A percentile compares a stretch with the other conserved stretches of the same genome.
Evolutionary conservation across 2,888 invertebrate species (phyloP).

Genomic region (Capitulum mitella): DNA sequence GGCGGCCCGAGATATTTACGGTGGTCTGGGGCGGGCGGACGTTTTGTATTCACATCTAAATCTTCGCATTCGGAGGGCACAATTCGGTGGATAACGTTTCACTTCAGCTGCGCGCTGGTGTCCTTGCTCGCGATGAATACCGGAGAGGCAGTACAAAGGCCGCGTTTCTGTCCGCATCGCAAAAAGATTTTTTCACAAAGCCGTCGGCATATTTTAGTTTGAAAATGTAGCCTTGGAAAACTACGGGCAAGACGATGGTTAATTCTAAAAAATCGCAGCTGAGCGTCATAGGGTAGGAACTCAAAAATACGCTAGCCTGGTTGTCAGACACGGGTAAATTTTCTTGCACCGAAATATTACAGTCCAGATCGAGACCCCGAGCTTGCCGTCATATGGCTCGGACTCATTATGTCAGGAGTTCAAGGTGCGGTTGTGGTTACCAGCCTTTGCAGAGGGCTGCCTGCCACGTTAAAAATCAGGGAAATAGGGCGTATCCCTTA

Average conservation of each 20-base stretch:
- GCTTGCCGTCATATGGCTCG: too few relatives aligned
- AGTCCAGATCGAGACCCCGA: too few relatives aligned
- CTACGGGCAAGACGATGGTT: background rate
- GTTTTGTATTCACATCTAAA: background rate
- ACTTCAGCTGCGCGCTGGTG: background rate
- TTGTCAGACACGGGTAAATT: too few relatives aligned
- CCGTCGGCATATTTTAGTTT: background rate
- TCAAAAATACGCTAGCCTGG: too few relatives aligned
- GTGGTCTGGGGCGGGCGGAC: background rate
- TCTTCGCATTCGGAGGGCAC: background rate
- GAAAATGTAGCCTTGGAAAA: background rate
- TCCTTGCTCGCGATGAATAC: background rate
- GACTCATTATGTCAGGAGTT: too few relatives aligned
- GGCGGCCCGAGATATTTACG: background rate
- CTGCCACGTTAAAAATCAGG: too few relatives aligned
- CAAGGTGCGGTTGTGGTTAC: too few relatives aligned
- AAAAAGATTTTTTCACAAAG: background rate
- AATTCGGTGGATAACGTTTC: conserved; percentile 12
- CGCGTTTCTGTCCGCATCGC: background rate
- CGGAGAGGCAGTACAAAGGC: background rate
- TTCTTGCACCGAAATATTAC: too few relatives aligned
- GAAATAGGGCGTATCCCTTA: too few relatives aligned
- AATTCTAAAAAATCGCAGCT: background rate
- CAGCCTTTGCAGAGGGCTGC: too few relatives aligned
- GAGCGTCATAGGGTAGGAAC: background rate